Base-by-base conservation (phyloP, 2,113 vertebrate genomes). In the Stictonetta naevosa region DNA sequence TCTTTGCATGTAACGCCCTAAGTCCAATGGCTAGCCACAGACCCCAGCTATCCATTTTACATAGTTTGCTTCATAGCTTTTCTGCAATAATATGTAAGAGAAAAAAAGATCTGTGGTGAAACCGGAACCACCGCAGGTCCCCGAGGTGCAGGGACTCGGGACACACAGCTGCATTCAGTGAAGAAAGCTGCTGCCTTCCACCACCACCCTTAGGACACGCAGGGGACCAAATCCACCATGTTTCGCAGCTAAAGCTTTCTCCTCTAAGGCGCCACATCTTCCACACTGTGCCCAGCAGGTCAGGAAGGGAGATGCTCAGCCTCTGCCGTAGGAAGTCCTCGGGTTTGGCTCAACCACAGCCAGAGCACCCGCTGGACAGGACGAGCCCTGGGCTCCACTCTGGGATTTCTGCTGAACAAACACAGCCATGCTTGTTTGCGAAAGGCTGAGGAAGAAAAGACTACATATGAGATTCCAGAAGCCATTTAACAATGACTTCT, bases 291-390 rank as follows among this genome's bases (percentile, higher is more conserved):
- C 8, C 44, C 80, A 80, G 23, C 21, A 46, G 16, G 19, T 59
- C 33, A 59, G 0, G 0, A n/a, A 19, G 67, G 60, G 53, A 44
- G 22, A 38, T 3, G 2, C 15, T 34, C 55, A 13, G 12, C 31
- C 33, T 64, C 42, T 3, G 0, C n/a, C 16, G 9, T 9, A 36
- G 1, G 36, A 52, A 7, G 5, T 33, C 46, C 44, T 20, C 11
- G n/a, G 7, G 29, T 33, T 36, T 36, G 21, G 46, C 21, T 2
- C 34, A 20, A 62, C 20, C 2, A 2, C 22, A 28, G 33, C 55
- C 60, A 33, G 12, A 28, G 29, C 13, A 4, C 28, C 21, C 10
- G 2, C n/a, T 28, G 23, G 50, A 52, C 50, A 69, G 31, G 13
- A 48, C 2, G 4, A 73, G 44, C 7, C 44, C 23, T 34, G 29